A percentile compares a stretch with the other conserved stretches of the same genome.
Conservation (phyloP, 2,888 invertebrate species). For the Cabera pusaria region DNA sequence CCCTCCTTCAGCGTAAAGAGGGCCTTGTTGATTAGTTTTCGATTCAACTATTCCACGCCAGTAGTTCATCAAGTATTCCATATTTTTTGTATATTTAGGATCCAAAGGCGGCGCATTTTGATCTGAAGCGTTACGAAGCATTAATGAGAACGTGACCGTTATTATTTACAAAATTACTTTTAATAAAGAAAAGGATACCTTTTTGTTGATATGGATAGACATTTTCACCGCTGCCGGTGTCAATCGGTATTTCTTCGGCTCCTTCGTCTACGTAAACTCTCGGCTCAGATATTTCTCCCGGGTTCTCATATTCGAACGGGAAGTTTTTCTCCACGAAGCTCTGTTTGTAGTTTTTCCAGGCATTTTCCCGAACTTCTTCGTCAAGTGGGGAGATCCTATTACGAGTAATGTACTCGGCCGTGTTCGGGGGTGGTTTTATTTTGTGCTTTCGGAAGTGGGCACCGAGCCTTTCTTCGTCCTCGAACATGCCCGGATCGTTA, state of each 20-base stretch:
- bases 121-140: slow-evolving; percentile 32
- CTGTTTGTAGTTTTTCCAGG: slow-evolving; percentile 71
- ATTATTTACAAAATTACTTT: too few species aligned
- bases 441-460: slow-evolving; percentile 74
- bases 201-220: slow-evolving; percentile 53
- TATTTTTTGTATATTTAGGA: slow-evolving; percentile 60
- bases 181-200: too few species aligned
- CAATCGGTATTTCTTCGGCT: slow-evolving; percentile 65
- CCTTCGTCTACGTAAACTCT: slow-evolving; percentile 81
- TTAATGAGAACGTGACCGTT: too few species aligned
- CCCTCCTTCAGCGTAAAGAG: slow-evolving; percentile 72
- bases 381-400: slow-evolving; percentile 69
- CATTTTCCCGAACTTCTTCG: slow-evolving; percentile 70
- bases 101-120: slow-evolving; percentile 37
- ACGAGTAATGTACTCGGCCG: slow-evolving; percentile 69
- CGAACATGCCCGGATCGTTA: slow-evolving; percentile 55
- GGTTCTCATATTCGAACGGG: slow-evolving; percentile 76
- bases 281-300: slow-evolving; percentile 76
- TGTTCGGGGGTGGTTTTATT: slow-evolving; percentile 60
- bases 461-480: slow-evolving; percentile 77
- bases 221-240: slow-evolving; percentile 68
- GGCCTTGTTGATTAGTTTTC: slow-evolving; percentile 54
- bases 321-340: slow-evolving; percentile 74
- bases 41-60: slow-evolving; percentile 64
- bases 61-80: slow-evolving; percentile 71